Evolutionary conservation across 2,888 invertebrate species (phyloP), one percentile per base, ranked within the genome.

Genomic region (Ophion obscuratus): DNA sequence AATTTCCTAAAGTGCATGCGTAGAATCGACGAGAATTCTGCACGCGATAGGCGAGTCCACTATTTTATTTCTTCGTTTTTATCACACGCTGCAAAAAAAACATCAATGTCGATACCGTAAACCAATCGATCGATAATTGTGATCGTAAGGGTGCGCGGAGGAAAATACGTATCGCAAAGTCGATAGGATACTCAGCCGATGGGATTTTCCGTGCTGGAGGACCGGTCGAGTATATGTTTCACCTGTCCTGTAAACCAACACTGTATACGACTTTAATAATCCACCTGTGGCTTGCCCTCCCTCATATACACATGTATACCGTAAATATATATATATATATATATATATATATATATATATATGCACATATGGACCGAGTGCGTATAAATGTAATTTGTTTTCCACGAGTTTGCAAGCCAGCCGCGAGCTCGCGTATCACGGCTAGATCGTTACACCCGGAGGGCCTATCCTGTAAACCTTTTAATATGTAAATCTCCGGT

Each of bases 381-480:
- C 53, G 53, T 53, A 53, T 53, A 53, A 59, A 53, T 75, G 79
- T 59, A 78, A 78, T 86, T 57, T 64, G 64, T 81, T 77, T 68
- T 81, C 78, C 66, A 24, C 44, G 61, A 80, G 77, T 75, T 61
- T 68, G 80, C 73, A 31, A 73, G 59, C n/a, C 62, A 67, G 73
- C 68, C 44, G 80, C 61, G 79, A 83, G 83, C 61, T 67, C 73
- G 74, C 70, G 77, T 76, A 82, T 85, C 86, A 68, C 73, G 74
- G 64, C 80, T 86, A 86, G 86, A 86, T 86, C 86, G 86, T 86
- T 86, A 81, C 83, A 86, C 86, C 86, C 83, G 86, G 86, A 80
- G 86, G 86, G 86, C 86, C 86, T 78, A 83, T 86, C 86, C 86
- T 74, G 86, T 77, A 86, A 83, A 86, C 83, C 86, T 86, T 86